Conservation (phyloP, 2,888 invertebrate genomes). For the Nycteola revayana region DNA sequence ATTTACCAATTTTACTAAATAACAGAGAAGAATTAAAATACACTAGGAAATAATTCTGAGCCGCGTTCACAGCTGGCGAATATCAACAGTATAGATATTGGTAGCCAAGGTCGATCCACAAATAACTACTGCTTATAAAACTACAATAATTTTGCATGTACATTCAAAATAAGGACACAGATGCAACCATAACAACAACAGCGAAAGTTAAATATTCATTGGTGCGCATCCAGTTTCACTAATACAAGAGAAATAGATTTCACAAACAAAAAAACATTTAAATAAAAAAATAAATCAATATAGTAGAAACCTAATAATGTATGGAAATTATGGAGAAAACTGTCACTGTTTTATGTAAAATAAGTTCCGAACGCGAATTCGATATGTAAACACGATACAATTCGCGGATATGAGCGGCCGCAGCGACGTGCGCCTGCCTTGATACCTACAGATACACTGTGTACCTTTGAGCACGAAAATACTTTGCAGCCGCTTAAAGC, state of each 20-base stretch:
- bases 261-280: conserved; percentile 21
- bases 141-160: conserved; percentile 15
- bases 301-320: conserved; percentile 10
- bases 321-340: conserved; percentile 15
- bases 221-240: conserved; percentile 61
- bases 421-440: conserved; percentile 52
- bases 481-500: conserved; percentile 47
- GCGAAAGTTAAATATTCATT: conserved; percentile 66
- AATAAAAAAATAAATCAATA: conserved; percentile 23
- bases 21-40: conserved; percentile 11
- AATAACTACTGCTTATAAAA: conserved; percentile 17
- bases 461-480: conserved; percentile 42
- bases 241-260: conserved; percentile 30
- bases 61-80: conserved; percentile 31
- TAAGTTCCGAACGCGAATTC: conserved; percentile 14
- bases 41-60: conserved; percentile 18
- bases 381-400: conserved; percentile 44
- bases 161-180: conserved; percentile 30
- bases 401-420: conserved; percentile 39
- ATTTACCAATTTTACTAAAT: too few species aligned
- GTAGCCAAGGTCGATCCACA: conserved; percentile 40
- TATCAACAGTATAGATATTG: conserved; percentile 38
- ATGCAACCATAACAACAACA: conserved; percentile 37
- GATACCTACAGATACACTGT: conserved; percentile 60
- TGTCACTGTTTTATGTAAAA: conserved; percentile 23